Evolutionary conservation across 35 echinoderm and acorn worm species (phyloP), one percentile per base, ranked within the genome.

Genomic region (Holothuria glaberrima): DNA sequence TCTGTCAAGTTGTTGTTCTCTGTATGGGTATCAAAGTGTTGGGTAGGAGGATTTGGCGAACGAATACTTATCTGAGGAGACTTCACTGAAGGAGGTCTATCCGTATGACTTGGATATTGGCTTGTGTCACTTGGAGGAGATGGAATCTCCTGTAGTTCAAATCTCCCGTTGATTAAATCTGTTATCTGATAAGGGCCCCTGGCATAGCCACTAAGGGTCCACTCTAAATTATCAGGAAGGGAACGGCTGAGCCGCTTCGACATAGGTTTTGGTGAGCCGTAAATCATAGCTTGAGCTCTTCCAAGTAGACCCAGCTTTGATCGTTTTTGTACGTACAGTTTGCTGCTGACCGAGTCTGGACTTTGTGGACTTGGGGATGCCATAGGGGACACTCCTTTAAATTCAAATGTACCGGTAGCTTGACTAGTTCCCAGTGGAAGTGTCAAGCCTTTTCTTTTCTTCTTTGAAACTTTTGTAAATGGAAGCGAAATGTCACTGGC

Each of bases 281-380:
- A 87, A n/a, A 87, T 87, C 61, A 87, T 87, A 10, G 85, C 85
- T 27, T 87, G 85, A 28, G 85, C 85, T 30, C 65, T 87, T 71
- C 61, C 60, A 38, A 87, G 85, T 5, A 87, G n/a, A 22, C 85
- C 85, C 24, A 71, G 34, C 44, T 87, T 87, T 26, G 85, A 32
- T n/a, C 80, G 80, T 31, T 84, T 84, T 30, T 84, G 80, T 18
- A 84, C 80, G 30, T 84, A 84, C 10, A 84, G 58, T 26, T 65
- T 70, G 12, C 82, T 86, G 12, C 16, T 19, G 4, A 7, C 41
- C 34, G 85, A 52, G 21, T 87, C 65, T 30, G 66, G 61, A 34
- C 65, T 71, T 50, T 87, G 61, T 5, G 85, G 85, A 28, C 35
- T 24, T 7, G 85, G 44, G 34, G 85, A 71, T 68, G 32, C 17